These are phyloP conservation scores for Macrobrachium nipponense DNA, from an alignment of 1,140 invertebrate species.

Conservation along the genomic window DNA sequence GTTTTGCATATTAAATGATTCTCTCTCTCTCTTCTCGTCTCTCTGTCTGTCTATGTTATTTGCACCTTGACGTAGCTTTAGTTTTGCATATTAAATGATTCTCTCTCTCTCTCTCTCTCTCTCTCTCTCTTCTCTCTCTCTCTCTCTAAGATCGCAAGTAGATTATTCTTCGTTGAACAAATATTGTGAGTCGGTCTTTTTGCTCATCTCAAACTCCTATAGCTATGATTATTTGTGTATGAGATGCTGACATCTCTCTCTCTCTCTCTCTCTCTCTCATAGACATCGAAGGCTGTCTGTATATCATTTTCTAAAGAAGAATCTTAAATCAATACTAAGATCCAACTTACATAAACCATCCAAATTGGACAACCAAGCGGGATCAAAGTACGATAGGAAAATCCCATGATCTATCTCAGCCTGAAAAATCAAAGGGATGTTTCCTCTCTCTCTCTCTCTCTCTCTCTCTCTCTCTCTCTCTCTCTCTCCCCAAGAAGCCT, in stretches of 20 bases:
- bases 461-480: background rate
- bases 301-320: no score
- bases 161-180: no score
- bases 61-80: background rate
- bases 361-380: no score
- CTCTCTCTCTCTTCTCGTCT: slow-evolving; percentile 29
- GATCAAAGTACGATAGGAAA: no score
- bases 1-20: background rate
- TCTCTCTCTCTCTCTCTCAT: slow-evolving; percentile 21
- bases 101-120: background rate
- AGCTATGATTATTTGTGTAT: background rate
- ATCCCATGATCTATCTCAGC: no score
- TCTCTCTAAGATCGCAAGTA: background rate
- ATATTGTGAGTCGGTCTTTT: background rate
- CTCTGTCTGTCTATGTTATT: background rate
- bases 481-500: background rate
- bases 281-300: no score
- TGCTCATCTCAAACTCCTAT: background rate
- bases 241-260: background rate
- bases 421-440: no score
- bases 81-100: background rate
- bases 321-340: no score
- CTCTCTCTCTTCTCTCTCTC: background rate
- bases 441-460: slow-evolving; percentile 20
- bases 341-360: no score